Evolutionary conservation across 2,797 vertebrate species (phyloP).

Genomic region (Brotula barbata): DNA sequence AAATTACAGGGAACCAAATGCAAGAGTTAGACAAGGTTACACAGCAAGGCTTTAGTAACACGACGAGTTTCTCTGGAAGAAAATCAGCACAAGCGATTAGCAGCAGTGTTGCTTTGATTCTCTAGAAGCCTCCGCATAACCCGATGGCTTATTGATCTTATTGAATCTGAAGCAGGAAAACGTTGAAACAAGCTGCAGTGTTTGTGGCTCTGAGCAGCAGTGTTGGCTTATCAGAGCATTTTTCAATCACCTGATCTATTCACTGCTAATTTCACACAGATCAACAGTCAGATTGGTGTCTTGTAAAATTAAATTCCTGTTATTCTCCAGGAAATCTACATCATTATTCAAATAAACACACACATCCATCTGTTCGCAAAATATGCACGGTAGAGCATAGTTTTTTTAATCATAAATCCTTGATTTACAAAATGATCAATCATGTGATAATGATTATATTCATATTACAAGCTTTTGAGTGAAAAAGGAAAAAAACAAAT

Average conservation of each 20-base stretch:
- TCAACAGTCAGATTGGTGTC: conserved; percentile 34
- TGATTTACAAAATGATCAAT: conserved; percentile 62
- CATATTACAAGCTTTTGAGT: conserved; percentile 25
- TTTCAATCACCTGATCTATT: conserved; percentile 12
- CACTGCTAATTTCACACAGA: conserved; percentile 19
- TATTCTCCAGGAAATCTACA: neutral
- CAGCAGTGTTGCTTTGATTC: neutral
- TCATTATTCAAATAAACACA: neutral
- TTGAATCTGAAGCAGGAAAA: conserved; percentile 7
- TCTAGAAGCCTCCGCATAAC: neutral
- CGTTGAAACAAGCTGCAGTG: neutral
- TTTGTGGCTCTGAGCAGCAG: neutral
- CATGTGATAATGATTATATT: conserved; percentile 31
- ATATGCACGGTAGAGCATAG: neutral
- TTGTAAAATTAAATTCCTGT: conserved; percentile 28
- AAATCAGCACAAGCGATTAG: neutral
- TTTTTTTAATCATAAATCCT: conserved; percentile 64
- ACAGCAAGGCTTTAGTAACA: neutral
- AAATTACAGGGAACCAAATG: conserved; percentile 25
- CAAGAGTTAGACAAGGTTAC: conserved; percentile 33
- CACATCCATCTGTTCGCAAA: neutral
- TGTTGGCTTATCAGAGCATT: neutral
- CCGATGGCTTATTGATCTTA: conserved; percentile 8
- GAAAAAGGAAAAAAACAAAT: conserved; percentile 39
- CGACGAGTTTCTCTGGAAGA: neutral